Conservation (phyloP, 1,140 invertebrate species). For the Drosophila subpulchrella region DNA sequence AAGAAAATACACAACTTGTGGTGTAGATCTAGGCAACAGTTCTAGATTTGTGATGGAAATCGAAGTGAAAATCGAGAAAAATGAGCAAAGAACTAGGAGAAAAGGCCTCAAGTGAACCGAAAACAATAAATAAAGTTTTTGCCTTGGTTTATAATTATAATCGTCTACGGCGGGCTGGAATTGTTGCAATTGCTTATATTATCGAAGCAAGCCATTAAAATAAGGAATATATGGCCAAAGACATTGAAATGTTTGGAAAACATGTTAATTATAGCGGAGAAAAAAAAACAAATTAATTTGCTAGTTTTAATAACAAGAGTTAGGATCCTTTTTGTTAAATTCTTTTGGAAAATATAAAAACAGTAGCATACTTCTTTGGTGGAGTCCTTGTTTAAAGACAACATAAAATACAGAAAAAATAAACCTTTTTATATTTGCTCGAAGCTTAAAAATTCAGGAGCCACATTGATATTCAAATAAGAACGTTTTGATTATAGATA, state of each 20-base stretch:
- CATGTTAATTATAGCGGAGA: neutral
- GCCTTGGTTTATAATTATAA: constrained; percentile 48
- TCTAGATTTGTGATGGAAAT: constrained; percentile 33
- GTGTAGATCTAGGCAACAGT: constrained; percentile 5
- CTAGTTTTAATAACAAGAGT: no score
- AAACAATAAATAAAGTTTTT: constrained; percentile 49
- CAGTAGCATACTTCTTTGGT: neutral
- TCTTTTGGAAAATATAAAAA: neutral
- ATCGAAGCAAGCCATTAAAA: constrained; percentile 14
- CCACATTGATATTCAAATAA: no score
- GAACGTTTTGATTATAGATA: no score
- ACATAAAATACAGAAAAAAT: no score
- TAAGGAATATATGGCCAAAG: constrained; percentile 12
- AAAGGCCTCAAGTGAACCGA: constrained; percentile 29
- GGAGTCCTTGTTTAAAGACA: neutral
- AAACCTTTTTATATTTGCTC: no score
- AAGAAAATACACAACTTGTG: constrained; percentile 40
- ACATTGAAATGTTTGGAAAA: neutral
- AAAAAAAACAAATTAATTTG: neutral
- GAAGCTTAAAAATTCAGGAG: no score
- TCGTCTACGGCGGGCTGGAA: constrained; percentile 2
- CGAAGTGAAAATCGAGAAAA: constrained; percentile 30
- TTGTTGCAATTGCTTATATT: constrained; percentile 14
- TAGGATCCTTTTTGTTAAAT: neutral
- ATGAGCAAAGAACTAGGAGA: constrained; percentile 3